Evolutionary conservation across 2,888 invertebrate species (phyloP).

Genomic region (Synergus laeviventris): DNA sequence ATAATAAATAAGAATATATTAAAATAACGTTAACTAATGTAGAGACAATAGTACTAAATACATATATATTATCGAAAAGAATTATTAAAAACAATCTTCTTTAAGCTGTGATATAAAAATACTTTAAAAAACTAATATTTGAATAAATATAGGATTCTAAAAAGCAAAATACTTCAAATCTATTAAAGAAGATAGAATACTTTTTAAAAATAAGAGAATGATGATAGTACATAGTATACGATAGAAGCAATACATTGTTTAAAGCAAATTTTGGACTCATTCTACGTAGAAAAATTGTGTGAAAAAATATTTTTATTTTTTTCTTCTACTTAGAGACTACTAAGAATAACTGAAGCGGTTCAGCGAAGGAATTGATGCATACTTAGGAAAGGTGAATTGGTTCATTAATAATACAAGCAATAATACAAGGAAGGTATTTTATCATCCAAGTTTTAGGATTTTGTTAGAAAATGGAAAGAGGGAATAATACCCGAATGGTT

Average conservation of each 20-base stretch:
- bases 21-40: not conserved
- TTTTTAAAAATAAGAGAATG: not conserved
- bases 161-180: not conserved
- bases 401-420: not conserved
- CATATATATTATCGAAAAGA: not conserved
- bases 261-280: not conserved
- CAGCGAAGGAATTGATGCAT: not conserved
- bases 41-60: not conserved
- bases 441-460: not conserved
- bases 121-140: not conserved
- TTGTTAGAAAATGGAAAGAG: not conserved
- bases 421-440: not conserved
- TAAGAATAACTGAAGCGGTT: not conserved
- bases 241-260: not conserved
- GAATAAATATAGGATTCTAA: not conserved
- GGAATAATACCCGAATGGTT: not conserved
- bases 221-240: not conserved
- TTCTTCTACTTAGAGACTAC: slow-evolving; percentile 9
- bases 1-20: not conserved
- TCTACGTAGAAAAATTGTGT: not conserved
- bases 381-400: not conserved
- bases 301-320: not conserved
- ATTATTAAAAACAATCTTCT: not conserved
- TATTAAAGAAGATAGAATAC: not conserved
- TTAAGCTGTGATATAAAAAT: too few species aligned